phyloP scores from a whole-genome alignment of 2,113 vertebrate species.

The Cavia porcellus region DNA sequence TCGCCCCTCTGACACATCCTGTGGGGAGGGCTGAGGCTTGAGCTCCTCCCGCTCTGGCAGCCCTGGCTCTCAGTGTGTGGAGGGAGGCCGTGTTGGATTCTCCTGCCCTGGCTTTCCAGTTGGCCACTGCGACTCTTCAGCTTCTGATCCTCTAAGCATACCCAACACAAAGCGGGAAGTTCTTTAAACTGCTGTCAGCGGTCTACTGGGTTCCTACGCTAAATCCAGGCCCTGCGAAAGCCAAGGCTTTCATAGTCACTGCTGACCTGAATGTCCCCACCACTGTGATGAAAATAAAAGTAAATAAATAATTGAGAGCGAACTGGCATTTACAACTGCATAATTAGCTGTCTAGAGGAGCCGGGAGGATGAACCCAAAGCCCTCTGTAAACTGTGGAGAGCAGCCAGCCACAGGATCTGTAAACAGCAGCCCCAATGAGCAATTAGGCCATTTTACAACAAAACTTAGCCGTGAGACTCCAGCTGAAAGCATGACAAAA shows the following conservation, averaged over 20 bases:
- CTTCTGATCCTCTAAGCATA: neutral
- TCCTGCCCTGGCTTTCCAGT: neutral
- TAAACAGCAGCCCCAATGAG: neutral
- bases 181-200: accelerated
- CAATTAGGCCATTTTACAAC: neutral
- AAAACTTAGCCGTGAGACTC: neutral
- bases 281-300: neutral
- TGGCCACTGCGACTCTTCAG: neutral
- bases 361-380: neutral
- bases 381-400: neutral
- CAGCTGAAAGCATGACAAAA: neutral
- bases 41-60: neutral
- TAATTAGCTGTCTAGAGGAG: neutral
- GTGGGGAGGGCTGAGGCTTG: neutral
- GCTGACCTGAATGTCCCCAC: neutral
- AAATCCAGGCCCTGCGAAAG: accelerated
- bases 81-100: neutral
- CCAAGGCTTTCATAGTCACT: neutral
- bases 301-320: neutral
- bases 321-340: neutral
- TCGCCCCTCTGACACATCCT: neutral
- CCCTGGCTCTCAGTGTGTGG: neutral
- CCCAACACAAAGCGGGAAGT: neutral
- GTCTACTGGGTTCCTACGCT: neutral
- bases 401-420: neutral